Evolutionary conservation across 1,140 invertebrate species (phyloP).

Genomic region (Drosophila azteca): DNA sequence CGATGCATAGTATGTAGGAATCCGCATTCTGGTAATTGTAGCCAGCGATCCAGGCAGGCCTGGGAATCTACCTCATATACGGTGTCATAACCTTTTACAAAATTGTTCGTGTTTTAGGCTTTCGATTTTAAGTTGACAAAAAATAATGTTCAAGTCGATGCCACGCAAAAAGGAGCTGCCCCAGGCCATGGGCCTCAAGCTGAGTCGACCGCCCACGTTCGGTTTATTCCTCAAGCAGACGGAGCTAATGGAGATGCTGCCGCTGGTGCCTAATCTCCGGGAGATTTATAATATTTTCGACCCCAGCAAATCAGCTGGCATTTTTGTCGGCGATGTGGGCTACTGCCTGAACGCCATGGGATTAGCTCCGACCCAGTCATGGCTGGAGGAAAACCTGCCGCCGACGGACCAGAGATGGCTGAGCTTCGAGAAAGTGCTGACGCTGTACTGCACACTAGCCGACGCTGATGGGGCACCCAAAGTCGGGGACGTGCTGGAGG

Average conservation of each 20-base stretch:
- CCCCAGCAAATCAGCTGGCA: not conserved
- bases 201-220: not conserved
- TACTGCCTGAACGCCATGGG: constrained; percentile 82
- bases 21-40: too few relatives aligned
- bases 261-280: constrained; percentile 31
- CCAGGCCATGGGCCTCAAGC: too few relatives aligned
- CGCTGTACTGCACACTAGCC: constrained; percentile 42
- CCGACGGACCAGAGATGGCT: constrained; percentile 15
- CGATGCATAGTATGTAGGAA: too few relatives aligned
- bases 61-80: too few relatives aligned
- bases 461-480: constrained; percentile 16
- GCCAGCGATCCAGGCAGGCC: too few relatives aligned
- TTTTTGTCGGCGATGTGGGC: constrained; percentile 18
- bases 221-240: constrained; percentile 30
- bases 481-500: constrained; percentile 52
- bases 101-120: too few relatives aligned
- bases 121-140: too few relatives aligned
- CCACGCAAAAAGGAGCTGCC: too few relatives aligned
- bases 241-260: constrained; percentile 42
- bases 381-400: constrained; percentile 44
- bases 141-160: too few relatives aligned
- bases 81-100: too few relatives aligned
- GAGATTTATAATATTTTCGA: constrained; percentile 42
- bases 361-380: constrained; percentile 67
- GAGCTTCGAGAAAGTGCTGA: constrained; percentile 49